Base-by-base conservation (phyloP, 2,888 invertebrate species). In the Colostygia pectinataria region DNA sequence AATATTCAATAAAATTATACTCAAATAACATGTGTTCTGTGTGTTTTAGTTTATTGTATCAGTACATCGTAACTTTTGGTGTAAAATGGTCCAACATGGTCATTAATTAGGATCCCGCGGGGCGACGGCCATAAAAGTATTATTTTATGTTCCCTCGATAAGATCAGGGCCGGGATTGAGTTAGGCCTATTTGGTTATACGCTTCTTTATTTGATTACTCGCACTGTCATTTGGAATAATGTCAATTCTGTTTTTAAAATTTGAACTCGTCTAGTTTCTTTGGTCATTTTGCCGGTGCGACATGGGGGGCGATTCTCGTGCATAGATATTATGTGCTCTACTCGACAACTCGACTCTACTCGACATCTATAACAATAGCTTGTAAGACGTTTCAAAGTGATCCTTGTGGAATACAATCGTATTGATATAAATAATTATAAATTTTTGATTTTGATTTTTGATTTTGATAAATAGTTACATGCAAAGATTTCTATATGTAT, bases 101-200 rank as follows among this genome's bases (percentile, higher is more conserved):
- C 80, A 86, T 88, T 87, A 88, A 88, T 88, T 88, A 85, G 63
- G 68, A 75, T 68, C 85, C 80, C 66, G 72, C 65, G 54, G 77
- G 65, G 58, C 54, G 63, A 49, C 44, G 64, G 55, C 67, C 71
- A 65, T 80, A 77, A 81, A 79, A 69, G 73, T 68, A 74, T 71
- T 67, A 67, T 76, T 84, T 84, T 83, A 84, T 73, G 73, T 58
- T 39, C 40, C 28, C 23, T 40, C 49, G 82, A 83, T 84, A 79
- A 69, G 63, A 83, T 84, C 81, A 50, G 59, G 52, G 50, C 43
- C 31, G 36, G 44, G 55, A 55, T 58, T 55, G 55, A 52, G 52
- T 52, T 46, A 46, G 52, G 52, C 52, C 46, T 46, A 46, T 42
- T 46, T 23, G 32, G 37, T 28, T 28, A 28, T 34, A 25, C 39